Percentiles rank a stretch among this genome's conserved stretches.
phyloP scores from a whole-genome alignment of 2,888 invertebrate genomes.

The Gymnoscelis rufifasciata region DNA sequence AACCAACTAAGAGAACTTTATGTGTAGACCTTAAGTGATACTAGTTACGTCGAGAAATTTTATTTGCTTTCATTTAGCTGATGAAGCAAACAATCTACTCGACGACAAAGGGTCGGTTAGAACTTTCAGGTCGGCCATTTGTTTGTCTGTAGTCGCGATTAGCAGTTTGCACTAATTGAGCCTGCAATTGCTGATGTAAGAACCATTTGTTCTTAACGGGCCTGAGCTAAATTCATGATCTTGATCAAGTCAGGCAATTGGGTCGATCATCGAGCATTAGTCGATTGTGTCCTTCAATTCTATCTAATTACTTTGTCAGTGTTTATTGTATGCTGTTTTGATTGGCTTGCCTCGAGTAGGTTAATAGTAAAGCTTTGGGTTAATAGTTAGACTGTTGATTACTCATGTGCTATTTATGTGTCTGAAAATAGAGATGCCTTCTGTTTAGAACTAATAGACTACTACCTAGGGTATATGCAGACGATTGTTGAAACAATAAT shows the following conservation, averaged over 20 bases:
- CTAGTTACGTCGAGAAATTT: background rate
- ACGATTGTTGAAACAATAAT: slow-evolving; percentile 10
- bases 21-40: background rate
- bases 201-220: slow-evolving; percentile 14
- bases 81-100: slow-evolving; percentile 4
- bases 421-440: background rate
- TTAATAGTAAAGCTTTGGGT: slow-evolving; percentile 8
- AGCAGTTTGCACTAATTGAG: slow-evolving; percentile 47
- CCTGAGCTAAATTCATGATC: slow-evolving; percentile 37
- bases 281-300: slow-evolving; percentile 18
- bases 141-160: slow-evolving; percentile 61
- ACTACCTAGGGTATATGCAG: too few species aligned
- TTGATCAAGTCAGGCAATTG: slow-evolving; percentile 51
- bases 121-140: slow-evolving; percentile 53
- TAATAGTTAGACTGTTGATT: slow-evolving; percentile 1
- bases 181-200: slow-evolving; percentile 33
- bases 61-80: background rate
- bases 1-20: too few species aligned
- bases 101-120: slow-evolving; percentile 20
- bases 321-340: slow-evolving; percentile 13
- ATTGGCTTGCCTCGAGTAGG: slow-evolving; percentile 8
- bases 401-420: background rate
- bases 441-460: background rate
- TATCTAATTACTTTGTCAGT: slow-evolving; percentile 20
- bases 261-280: slow-evolving; percentile 38